Percentiles rank a stretch among this genome's conserved stretches.
Conservation (phyloP, 2,797 vertebrate species). For the Tokudaia tokunoshimensis region DNA sequence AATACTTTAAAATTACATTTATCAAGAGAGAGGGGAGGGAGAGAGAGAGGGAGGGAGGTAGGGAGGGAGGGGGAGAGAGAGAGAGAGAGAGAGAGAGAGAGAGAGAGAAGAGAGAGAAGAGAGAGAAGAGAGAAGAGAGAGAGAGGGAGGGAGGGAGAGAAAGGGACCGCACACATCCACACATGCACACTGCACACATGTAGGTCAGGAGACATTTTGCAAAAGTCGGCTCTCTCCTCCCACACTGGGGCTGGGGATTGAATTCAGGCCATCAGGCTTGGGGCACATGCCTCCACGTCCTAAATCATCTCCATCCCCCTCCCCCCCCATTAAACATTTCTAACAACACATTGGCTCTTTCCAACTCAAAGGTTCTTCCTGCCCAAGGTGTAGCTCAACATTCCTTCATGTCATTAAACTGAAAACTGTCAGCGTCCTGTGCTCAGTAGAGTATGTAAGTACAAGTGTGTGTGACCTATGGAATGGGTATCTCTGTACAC, state of each 20-base stretch:
- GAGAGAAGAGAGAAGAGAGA: neutral
- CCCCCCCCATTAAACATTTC: neutral
- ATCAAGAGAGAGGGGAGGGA: neutral
- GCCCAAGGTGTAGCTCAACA: neutral
- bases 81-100: neutral
- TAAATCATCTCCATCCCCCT: neutral
- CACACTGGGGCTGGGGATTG: neutral
- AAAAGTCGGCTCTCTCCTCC: neutral
- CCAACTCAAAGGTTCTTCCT: neutral
- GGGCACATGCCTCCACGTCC: too few relatives aligned
- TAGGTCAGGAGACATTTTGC: neutral
- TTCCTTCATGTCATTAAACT: neutral
- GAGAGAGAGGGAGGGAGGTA: neutral
- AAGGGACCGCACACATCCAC: accelerated
- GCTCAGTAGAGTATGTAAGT: neutral
- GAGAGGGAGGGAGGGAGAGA: neutral
- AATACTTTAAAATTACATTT: neutral
- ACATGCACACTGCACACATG: too few relatives aligned
- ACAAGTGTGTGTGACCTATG: too few relatives aligned
- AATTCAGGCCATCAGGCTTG: neutral
- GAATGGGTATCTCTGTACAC: neutral
- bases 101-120: neutral
- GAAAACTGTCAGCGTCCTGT: neutral
- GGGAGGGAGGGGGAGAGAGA: too few relatives aligned
- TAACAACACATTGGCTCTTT: neutral